phyloP scores from a whole-genome alignment of 1,140 invertebrate genomes.

The Philopotamus ludificatus region DNA sequence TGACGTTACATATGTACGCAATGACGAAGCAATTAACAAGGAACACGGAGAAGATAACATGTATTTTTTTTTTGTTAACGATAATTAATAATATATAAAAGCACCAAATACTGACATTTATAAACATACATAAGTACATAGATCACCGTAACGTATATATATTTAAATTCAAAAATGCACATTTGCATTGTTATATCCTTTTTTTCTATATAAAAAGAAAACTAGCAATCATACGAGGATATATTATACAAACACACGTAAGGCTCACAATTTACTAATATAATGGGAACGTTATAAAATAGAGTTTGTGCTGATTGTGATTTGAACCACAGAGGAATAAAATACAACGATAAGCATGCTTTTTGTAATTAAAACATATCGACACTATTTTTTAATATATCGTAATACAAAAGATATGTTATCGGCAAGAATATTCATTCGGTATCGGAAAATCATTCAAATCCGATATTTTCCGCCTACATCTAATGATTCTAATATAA shows the following conservation, averaged over 20 bases:
- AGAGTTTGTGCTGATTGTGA: slow-evolving; percentile 2
- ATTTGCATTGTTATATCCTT: too few relatives aligned
- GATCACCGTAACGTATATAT: background rate
- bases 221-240: background rate
- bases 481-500: too few relatives aligned
- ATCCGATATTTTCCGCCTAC: too few relatives aligned
- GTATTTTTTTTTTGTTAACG: background rate
- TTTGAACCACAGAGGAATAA: too few relatives aligned
- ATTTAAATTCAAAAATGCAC: too few relatives aligned
- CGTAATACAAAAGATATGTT: too few relatives aligned
- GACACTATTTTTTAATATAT: too few relatives aligned
- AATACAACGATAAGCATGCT: too few relatives aligned
- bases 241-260: background rate
- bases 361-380: too few relatives aligned
- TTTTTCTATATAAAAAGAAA: background rate
- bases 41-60: slow-evolving; percentile 10
- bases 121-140: slow-evolving; percentile 11
- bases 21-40: slow-evolving; percentile 2
- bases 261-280: background rate
- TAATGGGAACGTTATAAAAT: background rate
- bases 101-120: slow-evolving; percentile 24
- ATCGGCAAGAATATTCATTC: too few relatives aligned
- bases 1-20: slow-evolving; percentile 1
- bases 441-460: too few relatives aligned
- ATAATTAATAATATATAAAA: slow-evolving; percentile 19